phyloP scores from a whole-genome alignment of 2,888 invertebrate species.

The Cheilosia vernalis region DNA sequence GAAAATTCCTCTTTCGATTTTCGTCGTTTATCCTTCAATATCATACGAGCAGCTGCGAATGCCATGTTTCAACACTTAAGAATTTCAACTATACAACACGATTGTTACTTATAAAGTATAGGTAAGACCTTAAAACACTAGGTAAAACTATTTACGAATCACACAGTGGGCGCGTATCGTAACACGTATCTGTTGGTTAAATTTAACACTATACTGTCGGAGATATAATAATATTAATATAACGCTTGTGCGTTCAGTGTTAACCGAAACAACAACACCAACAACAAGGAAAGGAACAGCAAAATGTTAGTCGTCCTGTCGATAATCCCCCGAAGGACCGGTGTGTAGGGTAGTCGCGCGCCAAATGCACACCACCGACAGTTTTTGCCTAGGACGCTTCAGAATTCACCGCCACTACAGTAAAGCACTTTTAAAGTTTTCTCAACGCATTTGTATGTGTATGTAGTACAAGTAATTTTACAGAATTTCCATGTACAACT shows the following conservation, averaged over 20 bases:
- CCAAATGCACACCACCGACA: slow-evolving; percentile 55
- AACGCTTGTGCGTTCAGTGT: slow-evolving; percentile 43
- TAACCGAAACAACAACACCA: background rate
- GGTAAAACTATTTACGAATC: slow-evolving; percentile 18
- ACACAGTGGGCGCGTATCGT: slow-evolving; percentile 1
- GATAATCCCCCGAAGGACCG: background rate
- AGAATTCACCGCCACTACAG: slow-evolving; percentile 8
- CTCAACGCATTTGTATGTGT: slow-evolving; percentile 4
- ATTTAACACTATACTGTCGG: slow-evolving; percentile 32
- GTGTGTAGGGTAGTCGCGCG: slow-evolving; percentile 39
- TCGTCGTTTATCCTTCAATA: slow-evolving; percentile 91
- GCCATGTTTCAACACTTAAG: slow-evolving; percentile 85
- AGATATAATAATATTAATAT: slow-evolving; percentile 33
- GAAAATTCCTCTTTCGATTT: slow-evolving; percentile 93
- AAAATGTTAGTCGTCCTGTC: background rate
- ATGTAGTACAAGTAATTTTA: slow-evolving; percentile 47
- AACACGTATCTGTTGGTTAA: slow-evolving; percentile 29
- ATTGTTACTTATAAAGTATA: slow-evolving; percentile 17
- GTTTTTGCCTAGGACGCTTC: slow-evolving; percentile 43
- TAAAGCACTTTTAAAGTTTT: slow-evolving; percentile 46
- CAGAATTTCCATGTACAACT: slow-evolving; percentile 63
- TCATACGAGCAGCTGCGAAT: slow-evolving; percentile 93
- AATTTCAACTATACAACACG: slow-evolving; percentile 15
- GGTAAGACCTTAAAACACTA: slow-evolving; percentile 29
- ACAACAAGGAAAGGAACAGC: slow-evolving; percentile 15